A percentile compares a stretch with the other conserved stretches of the same genome.
These are phyloP conservation scores for Trachymyrmex septentrionalis DNA, from an alignment of 1,140 invertebrate genomes.

Conservation along the genomic window DNA sequence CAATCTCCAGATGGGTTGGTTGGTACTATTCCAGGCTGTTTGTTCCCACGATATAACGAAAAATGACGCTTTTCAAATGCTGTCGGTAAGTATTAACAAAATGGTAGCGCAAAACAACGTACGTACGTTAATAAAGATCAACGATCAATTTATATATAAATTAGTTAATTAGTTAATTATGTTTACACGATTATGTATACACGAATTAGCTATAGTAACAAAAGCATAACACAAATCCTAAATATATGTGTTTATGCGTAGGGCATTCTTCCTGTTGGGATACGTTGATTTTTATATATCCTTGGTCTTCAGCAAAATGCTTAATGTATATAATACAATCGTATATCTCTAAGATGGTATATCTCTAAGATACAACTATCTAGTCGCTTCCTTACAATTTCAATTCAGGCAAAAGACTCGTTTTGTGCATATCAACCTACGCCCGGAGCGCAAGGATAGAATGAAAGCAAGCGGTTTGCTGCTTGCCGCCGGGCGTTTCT, in stretches of 20 bases:
- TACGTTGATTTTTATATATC: neutral
- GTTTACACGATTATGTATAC: too few relatives aligned
- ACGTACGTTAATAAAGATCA: neutral
- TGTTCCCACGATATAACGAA: constrained; percentile 39
- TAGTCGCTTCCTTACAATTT: neutral
- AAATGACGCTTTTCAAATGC: neutral
- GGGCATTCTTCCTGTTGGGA: neutral
- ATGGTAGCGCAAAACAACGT: neutral
- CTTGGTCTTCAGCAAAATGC: neutral
- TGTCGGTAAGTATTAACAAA: neutral
- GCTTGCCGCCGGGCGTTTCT: constrained; percentile 32
- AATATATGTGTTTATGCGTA: too few relatives aligned
- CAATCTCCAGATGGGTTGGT: constrained; percentile 12
- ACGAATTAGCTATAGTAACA: neutral
- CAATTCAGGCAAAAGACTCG: neutral
- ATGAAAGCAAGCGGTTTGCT: constrained; percentile 34
- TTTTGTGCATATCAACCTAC: constrained; percentile 18
- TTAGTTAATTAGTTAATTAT: neutral
- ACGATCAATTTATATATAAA: neutral
- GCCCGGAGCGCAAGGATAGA: constrained; percentile 29
- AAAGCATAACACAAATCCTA: neutral
- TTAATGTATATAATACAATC: neutral
- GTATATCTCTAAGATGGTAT: constrained; percentile 10
- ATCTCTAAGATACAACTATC: neutral
- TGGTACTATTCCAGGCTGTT: neutral